Conservation (phyloP, 2,797 vertebrate species). For the Alcedo quadribrachys region DNA sequence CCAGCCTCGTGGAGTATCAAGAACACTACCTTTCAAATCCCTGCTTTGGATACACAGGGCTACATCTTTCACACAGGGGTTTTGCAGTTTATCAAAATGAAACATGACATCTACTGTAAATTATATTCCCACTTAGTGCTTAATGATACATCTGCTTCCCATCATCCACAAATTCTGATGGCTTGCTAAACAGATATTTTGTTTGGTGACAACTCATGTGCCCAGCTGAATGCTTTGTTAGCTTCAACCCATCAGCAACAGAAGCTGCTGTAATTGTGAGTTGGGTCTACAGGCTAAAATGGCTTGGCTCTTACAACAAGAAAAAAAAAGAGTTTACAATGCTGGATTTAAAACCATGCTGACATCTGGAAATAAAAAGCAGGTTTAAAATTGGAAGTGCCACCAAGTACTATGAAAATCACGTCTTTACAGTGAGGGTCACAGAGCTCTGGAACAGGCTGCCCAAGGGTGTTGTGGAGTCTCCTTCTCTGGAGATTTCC, state of each 20-base stretch:
- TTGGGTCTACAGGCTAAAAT: neutral
- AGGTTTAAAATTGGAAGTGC: neutral
- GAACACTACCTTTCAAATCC: slow-evolving; percentile 21
- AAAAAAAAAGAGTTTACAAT: neutral
- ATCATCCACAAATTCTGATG: slow-evolving; percentile 3
- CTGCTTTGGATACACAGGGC: neutral
- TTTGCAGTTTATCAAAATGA: slow-evolving; percentile 46
- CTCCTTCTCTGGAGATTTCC: too few species aligned
- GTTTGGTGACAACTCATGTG: neutral
- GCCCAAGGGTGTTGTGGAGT: too few species aligned
- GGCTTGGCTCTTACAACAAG: neutral
- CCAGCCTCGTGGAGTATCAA: slow-evolving; percentile 4
- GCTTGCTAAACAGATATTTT: slow-evolving; percentile 24
- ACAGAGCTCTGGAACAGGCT: too few species aligned
- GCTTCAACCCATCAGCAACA: neutral
- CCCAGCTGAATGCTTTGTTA: neutral
- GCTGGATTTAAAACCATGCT: rapidly evolving
- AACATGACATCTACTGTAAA: slow-evolving; percentile 48
- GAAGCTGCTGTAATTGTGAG: neutral
- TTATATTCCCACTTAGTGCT: slow-evolving; percentile 37
- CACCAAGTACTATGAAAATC: neutral
- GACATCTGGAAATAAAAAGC: neutral
- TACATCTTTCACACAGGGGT: neutral
- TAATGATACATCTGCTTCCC: slow-evolving; percentile 48
- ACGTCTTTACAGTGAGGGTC: too few species aligned